These are phyloP conservation scores for Leptatherina wallacei DNA, from an alignment of 2,797 vertebrate species.

Conservation along the genomic window DNA sequence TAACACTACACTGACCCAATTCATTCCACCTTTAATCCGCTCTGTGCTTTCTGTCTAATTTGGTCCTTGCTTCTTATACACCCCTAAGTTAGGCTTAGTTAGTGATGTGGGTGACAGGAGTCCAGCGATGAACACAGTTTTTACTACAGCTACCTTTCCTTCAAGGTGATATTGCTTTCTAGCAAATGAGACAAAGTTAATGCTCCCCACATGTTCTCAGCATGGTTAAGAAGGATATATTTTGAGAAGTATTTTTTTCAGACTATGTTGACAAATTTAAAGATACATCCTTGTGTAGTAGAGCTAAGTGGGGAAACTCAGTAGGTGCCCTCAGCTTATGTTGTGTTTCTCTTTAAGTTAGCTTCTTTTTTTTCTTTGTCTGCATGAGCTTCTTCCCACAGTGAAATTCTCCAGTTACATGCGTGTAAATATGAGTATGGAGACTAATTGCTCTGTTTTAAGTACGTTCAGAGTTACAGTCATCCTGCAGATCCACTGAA, in stretches of 20 bases:
- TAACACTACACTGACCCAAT: constrained; percentile 81
- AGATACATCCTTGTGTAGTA: background rate
- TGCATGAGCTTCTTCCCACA: background rate
- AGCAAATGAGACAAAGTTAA: background rate
- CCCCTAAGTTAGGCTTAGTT: constrained; percentile 60
- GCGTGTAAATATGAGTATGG: background rate
- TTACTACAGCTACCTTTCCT: constrained; percentile 5
- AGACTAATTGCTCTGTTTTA: background rate
- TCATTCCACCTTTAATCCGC: constrained; percentile 83
- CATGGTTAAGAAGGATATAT: background rate
- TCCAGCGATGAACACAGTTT: constrained; percentile 18
- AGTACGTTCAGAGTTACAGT: background rate
- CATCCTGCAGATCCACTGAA: background rate
- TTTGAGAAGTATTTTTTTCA: background rate
- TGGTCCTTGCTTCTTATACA: constrained; percentile 59
- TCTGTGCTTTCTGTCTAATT: constrained; percentile 77
- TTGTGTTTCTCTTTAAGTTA: background rate
- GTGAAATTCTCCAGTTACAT: background rate
- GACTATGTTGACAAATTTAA: background rate
- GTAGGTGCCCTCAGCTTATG: background rate
- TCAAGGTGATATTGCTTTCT: constrained; percentile 5
- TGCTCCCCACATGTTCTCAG: background rate
- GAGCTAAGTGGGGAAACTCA: background rate
- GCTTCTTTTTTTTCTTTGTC: background rate
- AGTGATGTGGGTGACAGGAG: constrained; percentile 41